Percentiles rank a stretch among this genome's conserved stretches.
Evolutionary conservation across 2,797 vertebrate species (phyloP).

Genomic region (Pithecia hirsuta): DNA sequence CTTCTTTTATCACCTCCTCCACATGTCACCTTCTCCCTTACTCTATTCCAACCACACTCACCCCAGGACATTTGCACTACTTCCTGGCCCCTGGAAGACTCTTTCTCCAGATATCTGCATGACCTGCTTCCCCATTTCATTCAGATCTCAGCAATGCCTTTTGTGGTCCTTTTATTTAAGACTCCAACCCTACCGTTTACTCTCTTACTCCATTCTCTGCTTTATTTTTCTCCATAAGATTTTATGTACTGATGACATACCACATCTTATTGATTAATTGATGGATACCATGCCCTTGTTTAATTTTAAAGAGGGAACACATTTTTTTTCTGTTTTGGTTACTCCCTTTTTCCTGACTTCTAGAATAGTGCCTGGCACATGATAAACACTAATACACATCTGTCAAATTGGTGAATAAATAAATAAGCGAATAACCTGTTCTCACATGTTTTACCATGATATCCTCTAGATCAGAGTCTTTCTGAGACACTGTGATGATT

Average conservation of each 20-base stretch:
- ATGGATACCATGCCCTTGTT: background rate
- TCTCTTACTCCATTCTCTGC: background rate
- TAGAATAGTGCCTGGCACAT: background rate
- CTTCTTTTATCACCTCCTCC: background rate
- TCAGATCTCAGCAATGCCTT: background rate
- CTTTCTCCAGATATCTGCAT: background rate
- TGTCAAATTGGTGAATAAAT: background rate
- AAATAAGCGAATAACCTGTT: background rate
- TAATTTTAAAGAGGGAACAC: background rate
- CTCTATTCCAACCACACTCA: background rate
- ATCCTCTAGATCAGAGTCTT: background rate
- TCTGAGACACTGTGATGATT: background rate
- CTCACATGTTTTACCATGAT: background rate
- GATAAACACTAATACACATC: background rate
- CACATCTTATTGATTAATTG: background rate
- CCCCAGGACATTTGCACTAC: background rate
- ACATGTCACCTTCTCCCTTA: background rate
- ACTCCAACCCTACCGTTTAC: background rate
- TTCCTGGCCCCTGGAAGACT: background rate
- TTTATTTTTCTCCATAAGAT: background rate
- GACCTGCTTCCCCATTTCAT: background rate
- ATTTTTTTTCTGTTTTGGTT: background rate
- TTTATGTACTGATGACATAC: background rate
- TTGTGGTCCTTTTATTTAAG: background rate
- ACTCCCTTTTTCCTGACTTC: background rate